These are phyloP conservation scores for Perizoma affinitatum DNA, from an alignment of 2,888 invertebrate genomes.

Conservation along the genomic window DNA sequence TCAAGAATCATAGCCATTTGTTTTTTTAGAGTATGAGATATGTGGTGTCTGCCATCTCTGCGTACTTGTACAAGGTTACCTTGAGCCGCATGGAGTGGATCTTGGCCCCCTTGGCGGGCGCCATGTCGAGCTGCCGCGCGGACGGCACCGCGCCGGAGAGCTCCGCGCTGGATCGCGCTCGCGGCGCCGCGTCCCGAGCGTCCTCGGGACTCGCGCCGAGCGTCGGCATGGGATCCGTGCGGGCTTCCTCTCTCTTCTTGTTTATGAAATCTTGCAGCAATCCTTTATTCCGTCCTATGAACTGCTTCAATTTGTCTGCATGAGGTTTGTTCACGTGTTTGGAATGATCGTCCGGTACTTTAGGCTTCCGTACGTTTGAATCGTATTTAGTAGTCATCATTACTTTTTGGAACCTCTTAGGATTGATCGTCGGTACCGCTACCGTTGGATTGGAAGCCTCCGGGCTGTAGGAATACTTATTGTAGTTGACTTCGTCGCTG, in stretches of 20 bases:
- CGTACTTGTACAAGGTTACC: constrained; percentile 36
- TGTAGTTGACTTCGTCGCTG: constrained; percentile 6
- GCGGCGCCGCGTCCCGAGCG: background rate
- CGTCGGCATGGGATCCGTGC: constrained; percentile 7
- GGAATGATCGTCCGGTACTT: background rate
- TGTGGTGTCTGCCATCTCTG: too few relatives aligned
- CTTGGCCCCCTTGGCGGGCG: constrained; percentile 55
- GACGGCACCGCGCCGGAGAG: constrained; percentile 25
- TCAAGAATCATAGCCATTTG: too few relatives aligned
- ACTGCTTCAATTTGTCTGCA: constrained; percentile 39
- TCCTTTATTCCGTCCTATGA: constrained; percentile 42
- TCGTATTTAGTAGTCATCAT: background rate
- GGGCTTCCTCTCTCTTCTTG: background rate
- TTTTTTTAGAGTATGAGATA: too few relatives aligned
- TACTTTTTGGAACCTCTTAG: constrained; percentile 5
- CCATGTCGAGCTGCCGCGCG: constrained; percentile 58
- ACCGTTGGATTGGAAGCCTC: constrained; percentile 2
- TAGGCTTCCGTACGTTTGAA: background rate
- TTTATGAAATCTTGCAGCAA: constrained; percentile 38
- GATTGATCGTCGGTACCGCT: background rate
- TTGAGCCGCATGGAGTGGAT: constrained; percentile 47
- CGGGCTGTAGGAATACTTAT: constrained; percentile 9
- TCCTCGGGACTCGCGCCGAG: background rate
- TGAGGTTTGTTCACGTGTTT: constrained; percentile 22
- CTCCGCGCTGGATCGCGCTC: background rate